These are phyloP conservation scores for Melanargia galathea DNA, from an alignment of 2,888 invertebrate genomes.

Conservation along the genomic window DNA sequence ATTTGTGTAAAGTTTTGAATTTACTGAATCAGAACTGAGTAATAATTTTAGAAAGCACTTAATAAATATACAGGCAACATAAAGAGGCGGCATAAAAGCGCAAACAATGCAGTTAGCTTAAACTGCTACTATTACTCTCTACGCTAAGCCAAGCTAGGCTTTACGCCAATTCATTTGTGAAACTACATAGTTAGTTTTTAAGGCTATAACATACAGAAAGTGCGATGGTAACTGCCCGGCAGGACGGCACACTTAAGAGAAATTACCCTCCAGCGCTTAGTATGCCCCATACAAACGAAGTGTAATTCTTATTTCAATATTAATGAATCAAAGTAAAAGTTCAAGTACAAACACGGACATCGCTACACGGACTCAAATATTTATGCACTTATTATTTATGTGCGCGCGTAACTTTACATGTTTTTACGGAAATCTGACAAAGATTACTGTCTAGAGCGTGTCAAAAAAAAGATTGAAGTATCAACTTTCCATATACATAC, in stretches of 20 bases:
- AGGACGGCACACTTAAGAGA: too few relatives aligned
- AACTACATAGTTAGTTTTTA: conserved; percentile 8
- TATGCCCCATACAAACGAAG: too few relatives aligned
- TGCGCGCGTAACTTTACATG: too few relatives aligned
- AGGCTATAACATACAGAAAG: neutral
- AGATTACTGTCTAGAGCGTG: too few relatives aligned
- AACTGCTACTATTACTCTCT: conserved; percentile 8
- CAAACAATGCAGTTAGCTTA: conserved; percentile 12
- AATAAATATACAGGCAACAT: neutral
- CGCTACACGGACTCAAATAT: too few relatives aligned
- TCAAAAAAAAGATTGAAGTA: neutral
- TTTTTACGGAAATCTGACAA: neutral
- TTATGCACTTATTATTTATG: too few relatives aligned
- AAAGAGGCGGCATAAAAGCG: neutral
- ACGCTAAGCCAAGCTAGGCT: conserved; percentile 6
- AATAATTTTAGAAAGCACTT: neutral
- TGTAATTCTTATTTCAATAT: too few relatives aligned
- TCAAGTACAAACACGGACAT: too few relatives aligned
- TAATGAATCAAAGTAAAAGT: too few relatives aligned
- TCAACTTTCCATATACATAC: neutral
- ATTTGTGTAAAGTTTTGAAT: too few relatives aligned
- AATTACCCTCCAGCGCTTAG: too few relatives aligned
- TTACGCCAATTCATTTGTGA: conserved; percentile 12
- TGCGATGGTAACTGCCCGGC: neutral
- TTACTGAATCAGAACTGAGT: neutral